A percentile compares a stretch with the other conserved stretches of the same genome.
Conservation (phyloP, 2,797 vertebrate species). For the Diplodus puntazzo region DNA sequence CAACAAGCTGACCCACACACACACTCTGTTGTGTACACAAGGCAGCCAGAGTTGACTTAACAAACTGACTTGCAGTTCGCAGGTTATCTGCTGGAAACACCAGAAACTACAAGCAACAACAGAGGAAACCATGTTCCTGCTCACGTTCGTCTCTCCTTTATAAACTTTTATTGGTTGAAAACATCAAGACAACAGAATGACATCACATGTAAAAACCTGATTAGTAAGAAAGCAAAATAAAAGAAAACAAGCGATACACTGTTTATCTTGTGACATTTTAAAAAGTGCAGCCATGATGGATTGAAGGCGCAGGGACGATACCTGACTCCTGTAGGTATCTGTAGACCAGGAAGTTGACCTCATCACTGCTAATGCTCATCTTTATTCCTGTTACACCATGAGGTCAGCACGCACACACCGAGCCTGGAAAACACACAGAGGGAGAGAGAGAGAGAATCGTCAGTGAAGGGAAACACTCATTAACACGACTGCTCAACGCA, state of each 20-base stretch:
- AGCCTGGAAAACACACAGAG: conserved; percentile 84
- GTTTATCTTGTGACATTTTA: not conserved
- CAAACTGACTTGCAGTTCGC: not conserved
- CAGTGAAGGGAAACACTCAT: conserved; percentile 1
- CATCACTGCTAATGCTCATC: conserved; percentile 99
- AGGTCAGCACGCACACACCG: conserved; percentile 95
- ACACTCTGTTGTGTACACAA: conserved; percentile 12
- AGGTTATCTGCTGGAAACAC: not conserved
- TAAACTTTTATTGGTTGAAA: not conserved
- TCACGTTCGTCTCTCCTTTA: not conserved
- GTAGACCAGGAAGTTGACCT: conserved; percentile 99
- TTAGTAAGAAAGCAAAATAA: not conserved
- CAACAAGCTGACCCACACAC: conserved; percentile 12
- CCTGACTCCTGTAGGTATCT: conserved; percentile 99
- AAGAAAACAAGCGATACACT: not conserved
- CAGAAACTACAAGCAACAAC: not conserved
- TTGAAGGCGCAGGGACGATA: conserved; percentile 64
- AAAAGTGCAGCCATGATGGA: not conserved
- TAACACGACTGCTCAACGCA: not conserved
- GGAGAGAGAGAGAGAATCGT: conserved; percentile 34
- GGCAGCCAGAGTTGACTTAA: not conserved
- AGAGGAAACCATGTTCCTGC: not conserved
- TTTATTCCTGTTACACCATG: conserved; percentile 99
- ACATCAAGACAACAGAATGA: not conserved
- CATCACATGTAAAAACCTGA: not conserved